phyloP scores from a whole-genome alignment of 2,113 vertebrate species.

The Coptodon rendalli region DNA sequence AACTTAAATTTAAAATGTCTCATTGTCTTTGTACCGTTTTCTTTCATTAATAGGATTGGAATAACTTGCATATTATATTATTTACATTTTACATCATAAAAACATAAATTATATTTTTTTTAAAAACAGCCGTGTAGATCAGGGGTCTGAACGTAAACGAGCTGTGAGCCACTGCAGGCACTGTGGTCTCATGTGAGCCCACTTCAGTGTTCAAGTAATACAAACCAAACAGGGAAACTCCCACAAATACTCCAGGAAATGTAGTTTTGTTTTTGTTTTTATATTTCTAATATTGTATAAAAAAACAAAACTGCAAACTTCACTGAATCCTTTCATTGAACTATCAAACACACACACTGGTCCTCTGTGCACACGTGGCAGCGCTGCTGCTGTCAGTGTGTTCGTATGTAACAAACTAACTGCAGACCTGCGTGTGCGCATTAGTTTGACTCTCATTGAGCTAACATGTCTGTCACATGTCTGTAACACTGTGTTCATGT shows the following conservation, averaged over 20 bases:
- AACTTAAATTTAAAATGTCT: neutral
- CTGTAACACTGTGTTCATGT: neutral
- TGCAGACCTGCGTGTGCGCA: neutral
- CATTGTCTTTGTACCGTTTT: neutral
- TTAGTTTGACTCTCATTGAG: neutral
- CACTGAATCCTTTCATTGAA: rapidly evolving
- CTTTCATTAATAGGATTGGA: rapidly evolving
- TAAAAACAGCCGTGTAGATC: neutral
- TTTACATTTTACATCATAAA: neutral
- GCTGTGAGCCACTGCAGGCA: neutral
- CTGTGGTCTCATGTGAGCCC: neutral
- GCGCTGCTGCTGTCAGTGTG: neutral
- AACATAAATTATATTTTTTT: neutral
- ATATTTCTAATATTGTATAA: rapidly evolving
- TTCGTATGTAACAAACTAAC: neutral
- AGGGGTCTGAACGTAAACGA: neutral
- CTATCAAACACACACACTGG: rapidly evolving
- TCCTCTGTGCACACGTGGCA: neutral
- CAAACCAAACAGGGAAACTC: neutral
- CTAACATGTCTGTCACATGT: neutral
- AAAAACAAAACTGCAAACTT: neutral
- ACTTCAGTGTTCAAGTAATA: rapidly evolving
- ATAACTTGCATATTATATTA: neutral
- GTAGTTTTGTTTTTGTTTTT: neutral
- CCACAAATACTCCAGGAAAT: neutral